Percentiles rank a stretch among this genome's conserved stretches.
These are phyloP conservation scores for Naso thynnoides DNA, from an alignment of 2,797 vertebrate species.

Conservation along the genomic window DNA sequence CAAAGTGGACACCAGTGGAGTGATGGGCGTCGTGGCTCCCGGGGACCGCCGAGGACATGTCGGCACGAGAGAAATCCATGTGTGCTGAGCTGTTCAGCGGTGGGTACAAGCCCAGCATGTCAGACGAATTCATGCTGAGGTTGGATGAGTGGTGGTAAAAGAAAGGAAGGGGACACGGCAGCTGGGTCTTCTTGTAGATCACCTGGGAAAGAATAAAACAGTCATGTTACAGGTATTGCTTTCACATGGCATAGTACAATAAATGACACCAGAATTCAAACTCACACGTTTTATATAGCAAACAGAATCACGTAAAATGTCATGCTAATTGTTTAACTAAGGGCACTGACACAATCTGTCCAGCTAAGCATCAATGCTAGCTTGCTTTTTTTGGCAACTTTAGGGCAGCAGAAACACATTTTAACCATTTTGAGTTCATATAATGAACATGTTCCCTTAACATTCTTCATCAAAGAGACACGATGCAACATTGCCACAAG, in stretches of 20 bases:
- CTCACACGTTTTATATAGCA: no score
- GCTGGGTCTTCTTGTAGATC: conserved; percentile 96
- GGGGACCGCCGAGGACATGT: conserved; percentile 67
- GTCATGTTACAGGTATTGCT: no score
- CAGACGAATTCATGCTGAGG: conserved; percentile 86
- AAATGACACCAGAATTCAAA: no score
- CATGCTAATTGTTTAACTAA: background rate
- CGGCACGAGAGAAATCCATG: conserved; percentile 86
- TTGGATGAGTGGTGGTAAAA: conserved; percentile 84
- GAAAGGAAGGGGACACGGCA: conserved; percentile 92
- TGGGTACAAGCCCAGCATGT: conserved; percentile 74
- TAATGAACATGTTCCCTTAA: no score
- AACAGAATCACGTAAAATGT: background rate
- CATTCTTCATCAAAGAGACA: background rate
- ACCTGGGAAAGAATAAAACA: conserved; percentile 79
- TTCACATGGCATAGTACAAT: no score
- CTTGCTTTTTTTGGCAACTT: background rate
- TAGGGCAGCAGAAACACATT: background rate
- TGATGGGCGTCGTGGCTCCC: conserved; percentile 68
- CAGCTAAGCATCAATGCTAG: background rate
- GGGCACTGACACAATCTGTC: no score
- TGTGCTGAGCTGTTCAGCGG: conserved; percentile 81
- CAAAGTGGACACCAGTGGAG: conserved; percentile 79
- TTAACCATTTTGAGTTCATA: no score
- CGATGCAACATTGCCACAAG: background rate